phyloP scores from a whole-genome alignment of 2,797 vertebrate species.

The Apogon talboti region DNA sequence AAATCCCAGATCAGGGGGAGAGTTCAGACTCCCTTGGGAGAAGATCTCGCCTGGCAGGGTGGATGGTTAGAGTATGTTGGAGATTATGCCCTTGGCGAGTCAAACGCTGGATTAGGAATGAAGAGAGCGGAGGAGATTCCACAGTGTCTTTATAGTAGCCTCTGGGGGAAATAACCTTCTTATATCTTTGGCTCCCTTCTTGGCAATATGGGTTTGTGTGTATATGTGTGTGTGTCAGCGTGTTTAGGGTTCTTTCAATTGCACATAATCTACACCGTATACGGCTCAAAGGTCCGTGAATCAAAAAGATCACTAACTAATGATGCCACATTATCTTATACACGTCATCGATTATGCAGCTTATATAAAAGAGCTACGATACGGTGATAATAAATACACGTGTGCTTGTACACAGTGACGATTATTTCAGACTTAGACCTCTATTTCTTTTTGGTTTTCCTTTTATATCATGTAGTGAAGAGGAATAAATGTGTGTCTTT shows the following conservation, averaged over 20 bases:
- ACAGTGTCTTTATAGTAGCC: slow-evolving; percentile 39
- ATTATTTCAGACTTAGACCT: neutral
- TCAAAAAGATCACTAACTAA: slow-evolving; percentile 8
- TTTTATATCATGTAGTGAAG: slow-evolving; percentile 6
- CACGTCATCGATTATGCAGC: slow-evolving; percentile 11
- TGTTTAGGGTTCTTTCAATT: slow-evolving; percentile 4
- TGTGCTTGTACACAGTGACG: slow-evolving; percentile 5
- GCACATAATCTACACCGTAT: slow-evolving; percentile 6
- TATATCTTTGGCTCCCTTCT: slow-evolving; percentile 21
- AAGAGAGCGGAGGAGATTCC: slow-evolving; percentile 47
- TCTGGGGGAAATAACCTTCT: slow-evolving; percentile 23
- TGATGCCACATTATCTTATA: slow-evolving; percentile 26
- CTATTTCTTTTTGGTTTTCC: neutral
- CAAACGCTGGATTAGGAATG: slow-evolving; percentile 62
- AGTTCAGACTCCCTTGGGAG: slow-evolving; percentile 51
- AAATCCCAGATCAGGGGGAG: slow-evolving; percentile 60
- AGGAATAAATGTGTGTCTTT: slow-evolving; percentile 27
- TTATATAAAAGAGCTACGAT: slow-evolving; percentile 13
- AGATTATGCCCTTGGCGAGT: slow-evolving; percentile 61
- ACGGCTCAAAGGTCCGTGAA: slow-evolving; percentile 14
- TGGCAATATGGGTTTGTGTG: neutral
- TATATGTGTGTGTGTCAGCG: slow-evolving; percentile 10
- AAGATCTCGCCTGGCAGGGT: slow-evolving; percentile 46
- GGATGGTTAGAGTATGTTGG: slow-evolving; percentile 49
- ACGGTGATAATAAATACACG: slow-evolving; percentile 5